Evolutionary conservation across 2,113 vertebrate species (phyloP).

Genomic region (Nanorana parkeri): DNA sequence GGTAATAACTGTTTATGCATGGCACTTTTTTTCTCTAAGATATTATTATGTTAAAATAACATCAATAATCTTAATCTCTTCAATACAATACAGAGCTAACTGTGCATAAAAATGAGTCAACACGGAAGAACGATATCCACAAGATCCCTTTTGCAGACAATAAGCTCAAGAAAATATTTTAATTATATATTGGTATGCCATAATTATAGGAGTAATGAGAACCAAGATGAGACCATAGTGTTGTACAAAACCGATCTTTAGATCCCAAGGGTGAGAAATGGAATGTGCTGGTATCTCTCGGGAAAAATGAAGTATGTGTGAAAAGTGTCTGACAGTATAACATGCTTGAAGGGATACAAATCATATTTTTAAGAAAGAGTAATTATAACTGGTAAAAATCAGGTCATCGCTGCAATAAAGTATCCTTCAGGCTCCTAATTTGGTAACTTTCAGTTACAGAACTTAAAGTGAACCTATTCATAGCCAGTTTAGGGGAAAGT

Average conservation of each 20-base stretch:
- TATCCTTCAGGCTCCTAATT: background rate
- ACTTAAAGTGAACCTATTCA: background rate
- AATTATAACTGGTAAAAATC: background rate
- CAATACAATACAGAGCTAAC: background rate
- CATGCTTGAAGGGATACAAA: background rate
- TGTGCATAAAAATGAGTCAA: conserved; percentile 17
- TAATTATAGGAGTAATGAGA: conserved; percentile 28
- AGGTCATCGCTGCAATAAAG: background rate
- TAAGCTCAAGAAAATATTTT: conserved; percentile 40
- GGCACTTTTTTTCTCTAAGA: background rate
- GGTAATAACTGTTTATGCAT: conserved; percentile 35
- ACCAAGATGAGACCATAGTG: background rate
- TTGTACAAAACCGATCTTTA: background rate
- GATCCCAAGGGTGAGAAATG: background rate
- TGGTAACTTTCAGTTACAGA: background rate
- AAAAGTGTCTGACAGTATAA: background rate
- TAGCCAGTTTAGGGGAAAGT: no score
- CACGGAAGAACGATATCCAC: conserved; percentile 5
- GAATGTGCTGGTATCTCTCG: conserved; percentile 10
- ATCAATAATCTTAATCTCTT: conserved; percentile 9
- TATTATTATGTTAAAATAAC: conserved; percentile 23
- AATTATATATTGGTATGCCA: conserved; percentile 48
- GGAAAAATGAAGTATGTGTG: conserved; percentile 6
- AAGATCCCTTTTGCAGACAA: conserved; percentile 30
- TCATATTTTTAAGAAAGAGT: background rate